Evolutionary conservation across 2,888 invertebrate species (phyloP), one percentile per base, ranked within the genome.

Genomic region (Protonemura montana): DNA sequence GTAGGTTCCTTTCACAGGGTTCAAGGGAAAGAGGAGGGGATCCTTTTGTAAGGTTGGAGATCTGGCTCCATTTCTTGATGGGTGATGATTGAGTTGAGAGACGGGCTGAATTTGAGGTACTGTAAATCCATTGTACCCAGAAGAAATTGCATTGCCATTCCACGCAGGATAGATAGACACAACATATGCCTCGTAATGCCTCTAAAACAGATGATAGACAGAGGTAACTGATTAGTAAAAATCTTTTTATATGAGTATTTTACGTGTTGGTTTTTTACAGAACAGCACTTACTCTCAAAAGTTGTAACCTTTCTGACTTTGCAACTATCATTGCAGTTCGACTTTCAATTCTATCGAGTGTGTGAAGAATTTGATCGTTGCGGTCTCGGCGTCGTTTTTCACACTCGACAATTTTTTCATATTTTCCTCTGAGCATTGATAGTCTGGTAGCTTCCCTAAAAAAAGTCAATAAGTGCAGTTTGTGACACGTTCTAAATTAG

Each of bases 131-230:
- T 78, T 35, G 82, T 82, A 26, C 3, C 29, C 82, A 76, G 76
- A 26, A 25, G 26, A 27, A 26, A 27, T 78, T 28, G 28, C 21
- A 82, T 41, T 41, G 2, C 41, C 82, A 41, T 30, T 87, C 88
- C 88, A 88, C 16, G 76, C 81, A 59, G 88, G 88, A 80, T 87
- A 88, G 29, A 86, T 85, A 5, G 82, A 41, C 76, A 78, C 30
- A 42, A 88, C 30, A 42, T 87, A 88, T 0, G 88, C 86, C 77
- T 88, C 88, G 86, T 88, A 88, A 87, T 88, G 88, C 81, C 80
- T 86, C 88, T 88, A 85, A 86, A 87, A 86, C 7, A 86, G 59
- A 81, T n/a, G 82, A 28, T 3, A 35, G 35, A 35, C 10, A 10
- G 3, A 35, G 35, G 35, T 6, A 35, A 35, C 35, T 35, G 35